phyloP scores from a whole-genome alignment of 1,140 invertebrate species.

The Lordiphosa mommai region DNA sequence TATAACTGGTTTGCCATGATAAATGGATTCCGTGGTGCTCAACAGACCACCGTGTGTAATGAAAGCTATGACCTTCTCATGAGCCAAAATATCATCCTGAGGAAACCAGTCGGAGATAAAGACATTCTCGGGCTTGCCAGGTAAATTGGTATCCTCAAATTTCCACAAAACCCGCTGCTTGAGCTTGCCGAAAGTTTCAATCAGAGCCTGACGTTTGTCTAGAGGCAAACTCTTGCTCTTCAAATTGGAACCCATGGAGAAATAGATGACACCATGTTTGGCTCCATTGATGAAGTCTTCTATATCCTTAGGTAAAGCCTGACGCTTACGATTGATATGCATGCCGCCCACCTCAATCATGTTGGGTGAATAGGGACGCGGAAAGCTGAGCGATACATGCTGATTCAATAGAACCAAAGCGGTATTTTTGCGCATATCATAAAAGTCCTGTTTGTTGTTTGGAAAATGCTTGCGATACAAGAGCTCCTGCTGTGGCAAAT shows the following conservation, averaged over 20 bases:
- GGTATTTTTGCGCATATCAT: constrained; percentile 76
- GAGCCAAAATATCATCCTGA: constrained; percentile 86
- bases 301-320: constrained; percentile 80
- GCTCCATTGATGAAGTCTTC: constrained; percentile 82
- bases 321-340: constrained; percentile 79
- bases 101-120: constrained; percentile 85
- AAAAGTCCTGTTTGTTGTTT: constrained; percentile 54
- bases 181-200: constrained; percentile 82
- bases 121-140: constrained; percentile 83
- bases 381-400: constrained; percentile 81
- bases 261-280: constrained; percentile 82
- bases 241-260: constrained; percentile 84
- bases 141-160: constrained; percentile 83
- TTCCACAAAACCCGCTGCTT: constrained; percentile 86
- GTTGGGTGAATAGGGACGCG: constrained; percentile 81
- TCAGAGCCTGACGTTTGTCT: constrained; percentile 80
- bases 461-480: constrained; percentile 77
- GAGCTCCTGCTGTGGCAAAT: constrained; percentile 68
- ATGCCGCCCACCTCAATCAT: constrained; percentile 83
- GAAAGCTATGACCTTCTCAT: constrained; percentile 85
- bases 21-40: constrained; percentile 86
- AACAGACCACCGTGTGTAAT: constrained; percentile 87
- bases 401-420: constrained; percentile 82
- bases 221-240: constrained; percentile 81
- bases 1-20: constrained; percentile 86